Evolutionary conservation across 2,113 vertebrate species (phyloP).

Genomic region (Mystacornis crossleyi): DNA sequence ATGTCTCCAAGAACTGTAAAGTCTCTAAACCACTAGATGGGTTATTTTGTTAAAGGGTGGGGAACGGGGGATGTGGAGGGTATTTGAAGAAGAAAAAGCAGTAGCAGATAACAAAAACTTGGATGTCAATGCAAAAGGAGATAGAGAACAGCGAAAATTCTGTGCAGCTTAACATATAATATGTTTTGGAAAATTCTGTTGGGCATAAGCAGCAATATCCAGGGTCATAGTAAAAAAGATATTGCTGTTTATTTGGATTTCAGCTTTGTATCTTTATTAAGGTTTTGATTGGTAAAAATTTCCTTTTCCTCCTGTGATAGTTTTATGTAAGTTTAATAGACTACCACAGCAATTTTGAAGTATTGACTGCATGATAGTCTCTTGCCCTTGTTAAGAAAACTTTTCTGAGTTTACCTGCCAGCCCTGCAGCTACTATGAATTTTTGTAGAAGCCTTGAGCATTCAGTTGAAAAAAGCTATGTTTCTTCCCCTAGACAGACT

Average conservation of each 20-base stretch:
- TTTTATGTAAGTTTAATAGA: neutral
- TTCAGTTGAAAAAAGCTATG: neutral
- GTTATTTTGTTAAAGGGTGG: neutral
- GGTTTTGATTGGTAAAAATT: neutral
- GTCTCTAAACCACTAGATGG: neutral
- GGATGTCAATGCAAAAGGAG: neutral
- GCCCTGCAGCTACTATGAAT: neutral
- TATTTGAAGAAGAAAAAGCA: neutral
- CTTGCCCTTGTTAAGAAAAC: neutral
- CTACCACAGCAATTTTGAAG: neutral
- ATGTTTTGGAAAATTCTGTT: neutral
- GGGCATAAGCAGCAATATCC: neutral
- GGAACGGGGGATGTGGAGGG: rapidly evolving
- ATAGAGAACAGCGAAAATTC: neutral
- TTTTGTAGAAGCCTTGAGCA: neutral
- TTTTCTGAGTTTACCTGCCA: neutral
- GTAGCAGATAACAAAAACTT: neutral
- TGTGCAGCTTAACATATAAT: neutral
- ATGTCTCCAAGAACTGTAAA: neutral
- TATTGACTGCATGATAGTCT: neutral
- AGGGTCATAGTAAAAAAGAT: neutral
- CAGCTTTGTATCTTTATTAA: neutral
- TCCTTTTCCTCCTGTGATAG: neutral
- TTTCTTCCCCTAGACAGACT: neutral
- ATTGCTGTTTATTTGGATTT: neutral